Evolutionary conservation across 53 echinoderm and acorn worm genomes (phyloP), one percentile per base, ranked within the genome.

Genomic region (Patiria pectinifera): DNA sequence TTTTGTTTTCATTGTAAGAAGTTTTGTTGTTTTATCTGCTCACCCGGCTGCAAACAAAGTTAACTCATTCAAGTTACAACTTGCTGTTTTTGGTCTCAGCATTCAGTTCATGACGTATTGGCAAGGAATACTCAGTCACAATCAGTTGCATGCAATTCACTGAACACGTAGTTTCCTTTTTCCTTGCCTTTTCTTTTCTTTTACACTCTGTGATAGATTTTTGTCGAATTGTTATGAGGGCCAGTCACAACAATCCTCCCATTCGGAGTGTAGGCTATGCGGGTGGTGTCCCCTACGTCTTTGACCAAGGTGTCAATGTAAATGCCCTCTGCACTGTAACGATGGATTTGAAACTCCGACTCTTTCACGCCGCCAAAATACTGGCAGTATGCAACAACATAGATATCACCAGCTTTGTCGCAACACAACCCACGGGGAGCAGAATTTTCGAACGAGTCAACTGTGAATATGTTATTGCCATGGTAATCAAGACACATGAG

Each of bases 371-470:
- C 53, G 0, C 8, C 8, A 2, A 53, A 1, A 53, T 2, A 53
- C 53, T 53, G 53, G 53, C 53, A 53, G 53, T 53, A 53, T 53
- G 53, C 53, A 53, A 2, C 53, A 53, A 78, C 62, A 45, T 88
- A 88, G 43, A 88, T 61, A 78, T 88, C 88, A 59, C 88, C 88
- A 26, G 78, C 60, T 45, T 78, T 78, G 21, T 88, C 88, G 58
- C 88, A 88, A 44, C 78, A 77, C 24, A 87, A 13, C 3, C 88
- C 88, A 18, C 7, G 22, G 24, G 78, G 88, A 3, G 35, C 60
- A 15, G 49, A 58, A 19, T 58, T 58, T 15, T 82, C 16, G 63
- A 62, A 84, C 62, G 25, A 62, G 3, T 62, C 44, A 2, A 66
- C 84, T 12, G 43, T 11, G 66, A 84, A 84, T 48, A 13, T 84